Evolutionary conservation across 2,113 vertebrate genomes (phyloP), one percentile per base, ranked within the genome.

Genomic region (Brachirus orientalis): DNA sequence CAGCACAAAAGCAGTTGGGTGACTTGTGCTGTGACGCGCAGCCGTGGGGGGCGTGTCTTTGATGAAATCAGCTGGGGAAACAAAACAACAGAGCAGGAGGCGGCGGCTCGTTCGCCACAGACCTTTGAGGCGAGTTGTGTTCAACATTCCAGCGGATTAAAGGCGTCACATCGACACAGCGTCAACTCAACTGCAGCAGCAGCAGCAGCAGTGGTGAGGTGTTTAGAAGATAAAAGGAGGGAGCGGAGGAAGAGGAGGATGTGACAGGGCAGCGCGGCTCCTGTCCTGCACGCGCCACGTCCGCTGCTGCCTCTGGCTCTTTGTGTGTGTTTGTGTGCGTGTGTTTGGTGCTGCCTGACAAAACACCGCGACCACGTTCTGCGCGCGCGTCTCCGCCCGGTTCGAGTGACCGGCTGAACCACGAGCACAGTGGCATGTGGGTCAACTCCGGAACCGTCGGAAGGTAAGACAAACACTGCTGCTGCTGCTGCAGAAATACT

Each of bases 381-480:
- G 56, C 16, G 11, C 38, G 63, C 76, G 79, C 59, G 11, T 4
- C 22, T 78, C 56, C 73, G 85, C 82, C 84, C 85, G 88, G 81
- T 81, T 85, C 73, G 74, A 80, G 71, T 68, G 83, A 80, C 86
- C 81, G 91, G 87, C 84, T 48, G 64, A 68, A 83, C 64, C 74
- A 63, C 71, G 75, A 72, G 69, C 80, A 62, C 74, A 84, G 88
- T 91, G 92, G 91, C 91, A 94, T 94, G 92, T 94, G 92, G 93
- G 92, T 94, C 87, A 92, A 83, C 77, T 88, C 92, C 79, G 92
- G 88, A 87, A 89, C 89, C 81, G 92, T 92, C 85, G 93, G 92
- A 93, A 94, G 92, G 92, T 94, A 94, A 87, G 92, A 69, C 8
- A 9, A 13, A 11, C 9, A 40, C 28, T 28, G 37, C 6, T 38